Conservation (phyloP, 2,113 vertebrate genomes). For the Oncorhynchus clarkii region DNA sequence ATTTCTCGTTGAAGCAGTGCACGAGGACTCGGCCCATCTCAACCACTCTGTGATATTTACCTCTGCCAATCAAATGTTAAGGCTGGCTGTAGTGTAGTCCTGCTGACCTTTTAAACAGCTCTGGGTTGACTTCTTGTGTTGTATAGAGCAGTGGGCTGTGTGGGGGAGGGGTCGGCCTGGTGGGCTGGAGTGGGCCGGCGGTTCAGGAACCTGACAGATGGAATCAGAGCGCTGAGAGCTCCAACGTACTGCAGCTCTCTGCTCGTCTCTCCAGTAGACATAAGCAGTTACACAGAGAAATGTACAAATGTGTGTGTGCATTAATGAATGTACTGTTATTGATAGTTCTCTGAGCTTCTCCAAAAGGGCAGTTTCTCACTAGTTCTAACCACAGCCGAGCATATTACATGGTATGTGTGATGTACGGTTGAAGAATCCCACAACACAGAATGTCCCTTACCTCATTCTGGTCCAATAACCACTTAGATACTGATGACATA, state of each 20-base stretch:
- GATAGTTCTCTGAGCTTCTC: not conserved
- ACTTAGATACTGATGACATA: conserved; percentile 25
- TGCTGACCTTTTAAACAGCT: conserved; percentile 49
- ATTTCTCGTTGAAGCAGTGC: conserved; percentile 29
- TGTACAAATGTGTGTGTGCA: conserved; percentile 4
- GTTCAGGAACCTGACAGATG: conserved; percentile 18
- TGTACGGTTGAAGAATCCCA: conserved; percentile 14
- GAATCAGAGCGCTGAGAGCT: conserved; percentile 6
- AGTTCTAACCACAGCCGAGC: not conserved
- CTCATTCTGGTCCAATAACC: conserved; percentile 13
- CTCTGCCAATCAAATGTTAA: conserved; percentile 51
- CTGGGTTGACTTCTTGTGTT: conserved; percentile 48
- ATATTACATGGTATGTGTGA: not conserved
- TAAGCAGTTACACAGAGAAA: not conserved
- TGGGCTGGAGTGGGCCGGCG: not conserved
- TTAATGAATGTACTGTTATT: not conserved
- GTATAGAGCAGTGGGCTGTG: conserved; percentile 22
- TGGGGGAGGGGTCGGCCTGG: not conserved
- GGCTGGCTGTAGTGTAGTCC: conserved; percentile 32
- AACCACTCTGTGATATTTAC: conserved; percentile 22
- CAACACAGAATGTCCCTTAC: not conserved
- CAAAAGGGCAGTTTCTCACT: conserved; percentile 8
- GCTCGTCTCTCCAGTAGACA: not conserved
- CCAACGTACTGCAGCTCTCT: not conserved
- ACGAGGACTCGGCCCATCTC: conserved; percentile 11